Percentiles rank a stretch among this genome's conserved stretches.
Conservation (phyloP, 2,113 vertebrate genomes). For the Centropristis striata region DNA sequence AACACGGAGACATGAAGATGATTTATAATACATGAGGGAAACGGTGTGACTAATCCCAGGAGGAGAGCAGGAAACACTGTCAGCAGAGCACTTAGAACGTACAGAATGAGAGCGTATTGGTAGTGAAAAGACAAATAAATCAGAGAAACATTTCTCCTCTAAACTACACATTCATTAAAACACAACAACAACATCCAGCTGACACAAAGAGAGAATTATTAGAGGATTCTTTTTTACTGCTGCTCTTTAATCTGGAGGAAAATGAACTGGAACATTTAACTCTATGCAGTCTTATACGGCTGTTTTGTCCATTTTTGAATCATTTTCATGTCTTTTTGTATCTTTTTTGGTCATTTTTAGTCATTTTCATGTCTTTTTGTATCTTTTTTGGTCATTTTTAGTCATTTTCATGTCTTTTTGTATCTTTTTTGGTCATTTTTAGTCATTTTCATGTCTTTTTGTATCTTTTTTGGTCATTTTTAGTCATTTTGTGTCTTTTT, state of each 20-base stretch:
- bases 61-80: constrained; percentile 40
- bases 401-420: no score
- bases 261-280: constrained; percentile 35
- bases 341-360: no score
- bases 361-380: no score
- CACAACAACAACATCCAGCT: neutral
- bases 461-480: no score
- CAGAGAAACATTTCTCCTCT: neutral
- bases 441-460: no score
- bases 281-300: no score
- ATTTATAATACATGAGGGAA: constrained; percentile 49
- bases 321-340: no score
- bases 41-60: constrained; percentile 33
- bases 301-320: no score
- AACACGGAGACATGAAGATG: constrained; percentile 56
- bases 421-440: no score
- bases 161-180: constrained; percentile 14
- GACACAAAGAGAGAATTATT: neutral
- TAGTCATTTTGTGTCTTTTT: no score
- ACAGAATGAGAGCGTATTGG: constrained; percentile 21
- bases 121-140: constrained; percentile 22
- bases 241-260: constrained; percentile 32
- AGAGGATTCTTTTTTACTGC: neutral
- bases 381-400: no score
- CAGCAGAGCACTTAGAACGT: constrained; percentile 16